Percentiles rank a stretch among this genome's conserved stretches.
phyloP scores from a whole-genome alignment of 2,113 vertebrate species.

The Clinocottus analis region DNA sequence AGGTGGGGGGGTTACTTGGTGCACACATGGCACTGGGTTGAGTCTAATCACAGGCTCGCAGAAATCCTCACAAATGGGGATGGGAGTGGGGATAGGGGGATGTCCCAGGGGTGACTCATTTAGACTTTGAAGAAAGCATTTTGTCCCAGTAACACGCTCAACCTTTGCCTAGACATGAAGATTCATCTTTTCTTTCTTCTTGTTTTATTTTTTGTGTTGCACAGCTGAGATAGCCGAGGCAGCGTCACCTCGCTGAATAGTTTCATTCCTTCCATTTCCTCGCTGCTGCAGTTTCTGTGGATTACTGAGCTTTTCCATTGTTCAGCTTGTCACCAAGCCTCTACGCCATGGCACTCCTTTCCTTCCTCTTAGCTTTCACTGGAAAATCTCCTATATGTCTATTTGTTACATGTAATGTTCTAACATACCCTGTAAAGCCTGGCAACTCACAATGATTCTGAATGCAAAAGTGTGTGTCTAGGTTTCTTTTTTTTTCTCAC shows the following conservation, averaged over 20 bases:
- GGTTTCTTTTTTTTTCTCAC: no score
- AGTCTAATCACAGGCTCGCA: slow-evolving; percentile 76
- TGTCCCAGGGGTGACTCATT: slow-evolving; percentile 70
- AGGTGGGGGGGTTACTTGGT: slow-evolving; percentile 36
- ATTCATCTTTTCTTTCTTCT: slow-evolving; percentile 24
- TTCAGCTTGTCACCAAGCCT: slow-evolving; percentile 60
- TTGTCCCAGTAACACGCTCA: slow-evolving; percentile 41
- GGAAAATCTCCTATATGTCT: slow-evolving; percentile 40
- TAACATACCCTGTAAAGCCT: neutral
- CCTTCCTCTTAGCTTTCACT: slow-evolving; percentile 69
- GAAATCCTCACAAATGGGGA: slow-evolving; percentile 73
- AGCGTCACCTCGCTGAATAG: slow-evolving; percentile 28
- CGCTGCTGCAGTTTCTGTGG: slow-evolving; percentile 50
- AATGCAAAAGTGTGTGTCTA: neutral
- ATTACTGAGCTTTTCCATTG: slow-evolving; percentile 79
- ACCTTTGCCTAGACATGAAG: slow-evolving; percentile 36
- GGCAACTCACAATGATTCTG: neutral
- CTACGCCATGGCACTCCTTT: slow-evolving; percentile 78
- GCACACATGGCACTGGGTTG: slow-evolving; percentile 76
- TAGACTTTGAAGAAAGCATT: slow-evolving; percentile 67
- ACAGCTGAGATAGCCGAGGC: slow-evolving; percentile 27
- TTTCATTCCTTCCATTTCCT: slow-evolving; percentile 71
- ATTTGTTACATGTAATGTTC: slow-evolving; percentile 1
- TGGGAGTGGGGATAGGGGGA: slow-evolving; percentile 55
- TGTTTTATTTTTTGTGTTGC: slow-evolving; percentile 32